Percentiles rank a stretch among this genome's conserved stretches.
Evolutionary conservation across 2,797 vertebrate species (phyloP).

Genomic region (Galago senegalensis): DNA sequence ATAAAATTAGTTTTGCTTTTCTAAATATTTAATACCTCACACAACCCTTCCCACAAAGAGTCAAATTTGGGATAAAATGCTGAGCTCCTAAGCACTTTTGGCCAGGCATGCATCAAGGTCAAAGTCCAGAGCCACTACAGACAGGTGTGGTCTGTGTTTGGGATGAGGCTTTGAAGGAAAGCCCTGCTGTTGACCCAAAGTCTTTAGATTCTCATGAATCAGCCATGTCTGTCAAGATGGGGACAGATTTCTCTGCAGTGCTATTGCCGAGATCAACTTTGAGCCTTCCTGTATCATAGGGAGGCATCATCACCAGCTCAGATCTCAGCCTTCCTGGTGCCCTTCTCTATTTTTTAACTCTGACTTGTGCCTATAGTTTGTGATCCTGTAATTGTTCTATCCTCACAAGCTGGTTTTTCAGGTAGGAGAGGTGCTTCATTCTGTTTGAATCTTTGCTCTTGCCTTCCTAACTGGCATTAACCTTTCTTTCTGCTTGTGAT

Average conservation of each 20-base stretch:
- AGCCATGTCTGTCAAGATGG: not conserved
- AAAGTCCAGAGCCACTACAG: not conserved
- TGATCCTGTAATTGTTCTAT: not conserved
- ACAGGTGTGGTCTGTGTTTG: not conserved
- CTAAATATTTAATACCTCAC: slow-evolving; percentile 1
- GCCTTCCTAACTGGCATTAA: not conserved
- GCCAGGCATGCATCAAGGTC: not conserved
- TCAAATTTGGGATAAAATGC: not conserved
- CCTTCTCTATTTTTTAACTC: not conserved
- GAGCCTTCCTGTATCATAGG: not conserved
- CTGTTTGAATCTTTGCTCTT: not conserved
- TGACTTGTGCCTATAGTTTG: not conserved
- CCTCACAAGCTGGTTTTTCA: not conserved
- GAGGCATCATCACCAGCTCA: not conserved
- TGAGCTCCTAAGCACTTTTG: not conserved
- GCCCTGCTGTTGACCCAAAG: not conserved
- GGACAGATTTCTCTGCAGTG: not conserved
- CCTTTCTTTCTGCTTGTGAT: not conserved
- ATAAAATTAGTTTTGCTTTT: not conserved
- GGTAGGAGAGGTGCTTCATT: not conserved
- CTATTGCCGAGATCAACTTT: not conserved
- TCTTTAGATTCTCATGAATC: not conserved
- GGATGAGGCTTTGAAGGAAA: not conserved
- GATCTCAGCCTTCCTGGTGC: not conserved
- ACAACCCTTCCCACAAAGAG: not conserved